Evolutionary conservation across 2,113 vertebrate genomes (phyloP), one percentile per base, ranked within the genome.

Genomic region (Vulpes lagopus): DNA sequence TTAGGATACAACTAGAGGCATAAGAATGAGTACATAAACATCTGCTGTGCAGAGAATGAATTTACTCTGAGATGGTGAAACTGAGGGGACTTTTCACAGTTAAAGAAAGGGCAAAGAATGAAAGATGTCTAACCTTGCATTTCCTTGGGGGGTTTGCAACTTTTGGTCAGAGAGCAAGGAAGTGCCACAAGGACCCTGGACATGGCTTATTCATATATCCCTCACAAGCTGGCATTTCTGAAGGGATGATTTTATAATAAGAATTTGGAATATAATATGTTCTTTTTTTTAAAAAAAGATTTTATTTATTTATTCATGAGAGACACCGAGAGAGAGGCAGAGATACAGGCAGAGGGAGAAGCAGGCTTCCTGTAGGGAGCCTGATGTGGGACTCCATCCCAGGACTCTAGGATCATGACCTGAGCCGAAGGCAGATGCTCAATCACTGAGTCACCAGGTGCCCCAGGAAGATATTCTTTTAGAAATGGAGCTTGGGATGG

Each of bases 181-280:
- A 86, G 5, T 19, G 60, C 43, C 25, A 4, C 38, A 69, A 51
- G 43, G 81, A 69, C 74, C 27, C 65, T 65, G 32, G 65, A 25
- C 51, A 23, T 10, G 62, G 38, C 15, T 30, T 43, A 9, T 19
- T 96, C 8, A 55, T 32, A 27, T 80, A 15, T 73, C 25, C n/a
- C 53, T 91, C 30, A 11, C 32, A 59, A 17, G 30, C 86, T 35
- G 91, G 20, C 65, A 20, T 95, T 88, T 91, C 49, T 32, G 43
- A 91, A 91, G 67, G 76, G 22, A 57, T 94, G 53, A 49, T 91
- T 96, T 78, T 71, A 49, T 57, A 87, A 76, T 53, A 82, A 57
- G 59, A 91, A 62, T 43, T 88, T 22, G 30, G 30, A 73, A 59
- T 64, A 76, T 23, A 67, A 62, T 82, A 6, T 82, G 8, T 81